Base-by-base conservation (phyloP, 2,113 vertebrate species). In the Budorcas taxicolor region DNA sequence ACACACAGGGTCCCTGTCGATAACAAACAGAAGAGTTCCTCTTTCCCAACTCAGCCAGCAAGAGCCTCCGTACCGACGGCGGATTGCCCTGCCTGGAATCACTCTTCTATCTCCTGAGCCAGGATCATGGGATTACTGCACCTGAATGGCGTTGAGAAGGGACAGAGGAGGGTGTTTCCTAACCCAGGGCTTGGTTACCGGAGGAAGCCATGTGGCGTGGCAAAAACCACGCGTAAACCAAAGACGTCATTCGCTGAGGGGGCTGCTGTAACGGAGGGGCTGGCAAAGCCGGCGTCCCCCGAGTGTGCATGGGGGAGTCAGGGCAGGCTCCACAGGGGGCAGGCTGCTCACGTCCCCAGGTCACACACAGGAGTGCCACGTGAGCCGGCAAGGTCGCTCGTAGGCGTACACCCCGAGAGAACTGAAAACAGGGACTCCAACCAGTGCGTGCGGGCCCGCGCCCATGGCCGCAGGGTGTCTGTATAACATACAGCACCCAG, bases 401-500 rank as follows among this genome's bases (percentile, higher is more conserved):
- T 17, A n/a, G 87, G 6, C 40, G 7, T 43, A 7, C 4, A 12
- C 33, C n/a, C 21, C n/a, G 45, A 60, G 45, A 52, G 53, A 52
- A n/a, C 7, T 62, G 64, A n/a, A 84, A 90, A 87, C 53, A 50
- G 25, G 27, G 11, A 3, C 33, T n/a, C n/a, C 12, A 29, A 53
- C 11, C 43, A n/a, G 80, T 2, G 23, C 16, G 2, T 3, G 5
- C 3, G 76, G 43, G 9, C 45, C 25, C 33, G 9, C 3, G 16
- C 29, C 43, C 43, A 7, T 1, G 47, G 52, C 82, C 21, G 25
- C 31, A 36, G 9, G 25, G 29, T 3, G 47, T 16, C 33, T 36
- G 0, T 0, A 0, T 36, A 36, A 36, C 17, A 21, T 0, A 1
- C 0, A 50, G 74, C 13, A 12, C 43, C 43, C 43, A 27, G 80